Evolutionary conservation across 2,797 vertebrate species (phyloP), one percentile per base, ranked within the genome.

Genomic region (Hydrolagus colliei): DNA sequence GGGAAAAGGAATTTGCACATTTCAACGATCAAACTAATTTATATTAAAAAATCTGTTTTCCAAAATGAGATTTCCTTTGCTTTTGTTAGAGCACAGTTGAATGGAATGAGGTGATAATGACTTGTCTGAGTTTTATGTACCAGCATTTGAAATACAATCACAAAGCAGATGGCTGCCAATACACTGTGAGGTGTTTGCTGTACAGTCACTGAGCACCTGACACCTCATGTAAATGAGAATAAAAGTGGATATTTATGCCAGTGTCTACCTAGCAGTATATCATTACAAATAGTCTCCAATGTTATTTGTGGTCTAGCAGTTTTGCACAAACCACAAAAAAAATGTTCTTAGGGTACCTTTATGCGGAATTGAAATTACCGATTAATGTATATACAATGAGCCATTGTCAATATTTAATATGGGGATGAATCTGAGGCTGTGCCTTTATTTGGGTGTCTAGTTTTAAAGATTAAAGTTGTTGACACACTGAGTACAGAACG

Each of bases 31-130:
- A 52, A 52, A 52, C 41, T 6, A 52, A 52, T 52, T 52, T 52
- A 52, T 52, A 52, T 3, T 3, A 52, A 52, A 52, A 52, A 32
- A 32, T 73, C 27, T 75, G 73, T 75, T 52, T 35, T 14, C 41
- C 16, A 27, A 35, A 75, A 35, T 35, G 32, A 16, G 14, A 71
- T 12, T 6, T 3, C 18, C n/a, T 9, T 74, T 74, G 12, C 35
- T 74, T 74, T 32, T 75, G 32, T 41, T 12, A 11, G 72, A 73
- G 7, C 72, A 73, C 27, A 22, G 22, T 75, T 12, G 73, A 35
- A 18, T 75, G 12, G 41, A 71, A 12, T 14, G 6, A 71, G 73
- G 73, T 75, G 73, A 75, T 75, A 75, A 75, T 75, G 73, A 75
- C 41, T 32, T 35, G 13, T 32, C n/a, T 73, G 72, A 11, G 10